Evolutionary conservation across 2,113 vertebrate genomes (phyloP).

Genomic region (pig (Sus scrofa)): DNA sequence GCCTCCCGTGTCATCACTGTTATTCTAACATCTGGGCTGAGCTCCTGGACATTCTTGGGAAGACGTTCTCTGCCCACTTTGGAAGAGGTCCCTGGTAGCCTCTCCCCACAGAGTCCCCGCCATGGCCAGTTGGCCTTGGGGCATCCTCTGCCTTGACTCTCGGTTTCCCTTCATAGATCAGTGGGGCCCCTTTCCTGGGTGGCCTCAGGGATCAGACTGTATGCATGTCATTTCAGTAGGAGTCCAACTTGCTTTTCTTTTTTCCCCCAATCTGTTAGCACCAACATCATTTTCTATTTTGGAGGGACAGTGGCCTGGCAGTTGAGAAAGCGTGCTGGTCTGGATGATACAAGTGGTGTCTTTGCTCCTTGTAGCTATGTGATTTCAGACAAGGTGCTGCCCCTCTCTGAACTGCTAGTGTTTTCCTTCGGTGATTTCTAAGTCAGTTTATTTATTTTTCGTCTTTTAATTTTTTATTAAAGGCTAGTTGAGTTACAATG

Average conservation of each 20-base stretch:
- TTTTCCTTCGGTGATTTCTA: background rate
- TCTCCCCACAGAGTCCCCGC: background rate
- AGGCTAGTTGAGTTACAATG: too few relatives aligned
- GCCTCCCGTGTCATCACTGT: background rate
- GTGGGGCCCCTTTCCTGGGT: accelerated
- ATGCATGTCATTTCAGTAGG: background rate
- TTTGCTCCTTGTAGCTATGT: background rate
- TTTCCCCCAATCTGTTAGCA: background rate
- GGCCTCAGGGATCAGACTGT: background rate
- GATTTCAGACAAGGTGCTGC: background rate
- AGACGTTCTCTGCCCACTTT: background rate
- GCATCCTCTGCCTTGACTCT: background rate
- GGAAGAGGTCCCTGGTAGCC: background rate
- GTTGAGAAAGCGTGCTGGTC: background rate
- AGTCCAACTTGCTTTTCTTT: too few relatives aligned
- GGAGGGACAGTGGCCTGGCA: background rate
- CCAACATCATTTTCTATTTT: background rate
- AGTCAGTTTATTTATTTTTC: too few relatives aligned
- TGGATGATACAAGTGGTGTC: too few relatives aligned
- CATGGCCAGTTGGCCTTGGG: background rate
- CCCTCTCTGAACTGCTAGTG: background rate
- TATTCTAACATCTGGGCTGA: background rate
- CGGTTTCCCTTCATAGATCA: background rate
- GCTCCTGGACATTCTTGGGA: background rate
- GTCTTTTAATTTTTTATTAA: too few relatives aligned